Conservation (phyloP, 2,888 invertebrate genomes). For the Tetropium fuscum region DNA sequence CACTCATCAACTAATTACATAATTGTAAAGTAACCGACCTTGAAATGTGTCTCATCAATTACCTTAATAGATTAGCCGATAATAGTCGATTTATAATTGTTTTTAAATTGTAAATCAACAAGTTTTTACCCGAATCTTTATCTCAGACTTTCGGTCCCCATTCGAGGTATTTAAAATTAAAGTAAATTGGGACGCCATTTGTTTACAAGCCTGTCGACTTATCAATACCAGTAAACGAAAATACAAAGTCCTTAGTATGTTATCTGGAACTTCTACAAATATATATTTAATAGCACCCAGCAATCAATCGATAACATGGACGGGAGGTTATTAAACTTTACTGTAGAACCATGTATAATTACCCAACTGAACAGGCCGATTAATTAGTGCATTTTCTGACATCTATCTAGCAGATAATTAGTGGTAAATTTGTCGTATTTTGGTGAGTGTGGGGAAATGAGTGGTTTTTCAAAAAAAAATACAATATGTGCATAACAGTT, state of each 20-base stretch:
- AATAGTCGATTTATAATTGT: too few species aligned
- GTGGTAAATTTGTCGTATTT: not conserved
- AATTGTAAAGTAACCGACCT: too few species aligned
- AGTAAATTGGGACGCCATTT: slow-evolving; percentile 13
- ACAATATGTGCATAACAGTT: too few species aligned
- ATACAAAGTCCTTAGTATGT: slow-evolving; percentile 15
- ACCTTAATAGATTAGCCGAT: too few species aligned
- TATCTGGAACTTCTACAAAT: slow-evolving; percentile 21
- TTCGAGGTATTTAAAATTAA: not conserved
- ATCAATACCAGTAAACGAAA: slow-evolving; percentile 2
- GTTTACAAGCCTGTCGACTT: slow-evolving; percentile 14
- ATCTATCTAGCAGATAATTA: not conserved
- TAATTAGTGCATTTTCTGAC: not conserved
- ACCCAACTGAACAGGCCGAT: slow-evolving; percentile 1
- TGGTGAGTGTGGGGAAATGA: not conserved
- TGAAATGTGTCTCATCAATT: too few species aligned
- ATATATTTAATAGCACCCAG: slow-evolving; percentile 15
- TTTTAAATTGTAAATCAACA: too few species aligned
- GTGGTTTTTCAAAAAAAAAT: too few species aligned
- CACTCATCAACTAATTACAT: too few species aligned
- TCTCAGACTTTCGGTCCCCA: too few species aligned
- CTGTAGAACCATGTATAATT: slow-evolving; percentile 13
- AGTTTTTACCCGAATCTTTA: too few species aligned
- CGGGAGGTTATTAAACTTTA: slow-evolving; percentile 25
- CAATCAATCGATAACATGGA: slow-evolving; percentile 18